These are phyloP conservation scores for Amphiprion percula DNA, from an alignment of 2,113 vertebrate species.

Conservation along the genomic window DNA sequence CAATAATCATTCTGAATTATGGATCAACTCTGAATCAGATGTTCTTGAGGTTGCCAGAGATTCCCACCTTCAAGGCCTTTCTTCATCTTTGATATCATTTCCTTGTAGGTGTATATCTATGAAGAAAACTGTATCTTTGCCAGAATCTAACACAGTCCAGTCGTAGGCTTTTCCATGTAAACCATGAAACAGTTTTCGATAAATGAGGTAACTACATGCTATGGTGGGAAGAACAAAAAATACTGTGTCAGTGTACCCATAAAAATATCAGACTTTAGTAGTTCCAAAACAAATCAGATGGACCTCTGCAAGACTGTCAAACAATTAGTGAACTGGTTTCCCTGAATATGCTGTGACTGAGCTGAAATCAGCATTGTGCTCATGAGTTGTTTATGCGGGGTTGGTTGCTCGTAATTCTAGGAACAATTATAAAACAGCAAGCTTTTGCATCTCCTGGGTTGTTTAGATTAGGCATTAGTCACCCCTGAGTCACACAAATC, in stretches of 20 bases:
- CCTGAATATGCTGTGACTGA: conserved; percentile 11
- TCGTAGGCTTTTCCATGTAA: conserved; percentile 1
- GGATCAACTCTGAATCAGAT: no score
- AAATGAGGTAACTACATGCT: background rate
- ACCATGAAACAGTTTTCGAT: background rate
- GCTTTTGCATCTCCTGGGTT: background rate
- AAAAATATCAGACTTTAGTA: background rate
- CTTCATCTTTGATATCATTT: background rate
- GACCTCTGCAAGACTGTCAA: background rate
- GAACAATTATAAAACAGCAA: background rate
- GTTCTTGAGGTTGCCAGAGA: no score
- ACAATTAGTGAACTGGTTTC: conserved; percentile 10
- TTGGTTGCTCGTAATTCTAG: conserved; percentile 14
- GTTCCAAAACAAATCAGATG: background rate
- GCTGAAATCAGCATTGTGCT: conserved; percentile 41
- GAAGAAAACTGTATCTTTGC: background rate
- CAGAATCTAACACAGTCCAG: background rate
- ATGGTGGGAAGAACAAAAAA: background rate
- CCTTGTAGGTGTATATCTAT: background rate
- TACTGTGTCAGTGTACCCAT: background rate
- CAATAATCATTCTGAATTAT: no score
- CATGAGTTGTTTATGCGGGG: conserved; percentile 26
- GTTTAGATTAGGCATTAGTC: conserved; percentile 22
- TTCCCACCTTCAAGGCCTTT: conserved; percentile 3
- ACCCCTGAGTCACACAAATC: background rate